Percentiles rank a stretch among this genome's conserved stretches.
Evolutionary conservation across 2,113 vertebrate genomes (phyloP).

Genomic region (Mormyrus iriodes): DNA sequence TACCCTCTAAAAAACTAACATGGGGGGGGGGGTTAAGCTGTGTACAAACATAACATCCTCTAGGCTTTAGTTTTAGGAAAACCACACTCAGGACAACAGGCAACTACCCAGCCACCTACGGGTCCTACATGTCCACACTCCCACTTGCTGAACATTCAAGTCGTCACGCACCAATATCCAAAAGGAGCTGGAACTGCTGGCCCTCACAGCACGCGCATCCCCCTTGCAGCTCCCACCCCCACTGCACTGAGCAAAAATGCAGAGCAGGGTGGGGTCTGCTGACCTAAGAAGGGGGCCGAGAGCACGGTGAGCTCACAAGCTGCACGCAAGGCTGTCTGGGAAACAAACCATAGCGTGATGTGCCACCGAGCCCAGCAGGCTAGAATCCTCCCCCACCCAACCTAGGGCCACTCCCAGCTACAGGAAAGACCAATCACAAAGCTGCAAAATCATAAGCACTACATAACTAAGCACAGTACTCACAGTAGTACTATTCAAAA

Average conservation of each 20-base stretch:
- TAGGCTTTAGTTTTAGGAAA: neutral
- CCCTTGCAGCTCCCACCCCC: neutral
- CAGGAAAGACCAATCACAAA: neutral
- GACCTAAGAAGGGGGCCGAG: neutral
- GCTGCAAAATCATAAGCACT: neutral
- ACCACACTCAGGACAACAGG: neutral
- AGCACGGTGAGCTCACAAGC: neutral
- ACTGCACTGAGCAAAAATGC: neutral
- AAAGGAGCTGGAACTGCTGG: neutral
- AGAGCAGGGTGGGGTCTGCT: neutral
- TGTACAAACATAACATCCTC: neutral
- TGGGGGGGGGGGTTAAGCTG: neutral
- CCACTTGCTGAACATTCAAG: neutral
- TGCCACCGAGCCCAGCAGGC: neutral
- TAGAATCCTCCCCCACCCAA: neutral
- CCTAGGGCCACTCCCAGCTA: neutral
- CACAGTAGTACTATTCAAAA: neutral
- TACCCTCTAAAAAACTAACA: neutral
- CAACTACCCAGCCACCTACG: neutral
- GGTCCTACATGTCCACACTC: neutral
- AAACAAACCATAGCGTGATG: neutral
- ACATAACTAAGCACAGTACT: neutral
- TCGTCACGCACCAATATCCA: neutral
- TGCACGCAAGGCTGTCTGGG: neutral
- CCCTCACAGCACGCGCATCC: neutral